Percentiles rank a stretch among this genome's conserved stretches.
Evolutionary conservation across 2,113 vertebrate genomes (phyloP).

Genomic region (Hippocampus guttulatus): DNA sequence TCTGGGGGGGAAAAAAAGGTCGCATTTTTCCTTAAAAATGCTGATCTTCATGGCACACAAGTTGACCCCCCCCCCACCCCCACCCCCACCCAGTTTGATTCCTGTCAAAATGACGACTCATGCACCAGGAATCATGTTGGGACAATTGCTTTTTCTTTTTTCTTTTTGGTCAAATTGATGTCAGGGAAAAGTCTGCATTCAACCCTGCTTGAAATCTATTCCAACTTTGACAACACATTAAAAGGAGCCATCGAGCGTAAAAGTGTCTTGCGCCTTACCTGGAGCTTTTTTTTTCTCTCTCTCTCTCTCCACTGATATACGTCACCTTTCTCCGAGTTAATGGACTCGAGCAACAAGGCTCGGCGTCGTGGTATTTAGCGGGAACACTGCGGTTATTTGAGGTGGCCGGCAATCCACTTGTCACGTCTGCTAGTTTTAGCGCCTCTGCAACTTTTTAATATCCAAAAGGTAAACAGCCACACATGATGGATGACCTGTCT

Average conservation of each 20-base stretch:
- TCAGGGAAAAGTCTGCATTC: background rate
- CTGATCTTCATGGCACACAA: background rate
- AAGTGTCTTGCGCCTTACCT: background rate
- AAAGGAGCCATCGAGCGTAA: background rate
- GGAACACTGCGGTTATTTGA: background rate
- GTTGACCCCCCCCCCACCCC: background rate
- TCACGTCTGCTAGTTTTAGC: background rate
- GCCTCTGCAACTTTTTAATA: background rate
- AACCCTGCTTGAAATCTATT: background rate
- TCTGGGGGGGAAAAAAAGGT: no score
- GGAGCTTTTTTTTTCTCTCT: background rate
- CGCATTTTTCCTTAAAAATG: no score
- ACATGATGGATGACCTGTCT: background rate
- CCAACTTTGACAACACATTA: constrained; percentile 1
- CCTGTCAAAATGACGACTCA: background rate
- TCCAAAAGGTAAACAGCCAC: background rate
- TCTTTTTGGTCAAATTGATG: background rate
- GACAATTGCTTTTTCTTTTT: background rate
- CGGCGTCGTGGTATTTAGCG: background rate
- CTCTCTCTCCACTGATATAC: background rate
- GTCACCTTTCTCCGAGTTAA: background rate
- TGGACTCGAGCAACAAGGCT: background rate
- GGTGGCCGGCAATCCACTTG: background rate
- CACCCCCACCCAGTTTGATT: background rate
- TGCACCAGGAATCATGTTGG: background rate